These are phyloP conservation scores for Aphis craccivora DNA, from an alignment of 1,140 invertebrate species.

Conservation along the genomic window DNA sequence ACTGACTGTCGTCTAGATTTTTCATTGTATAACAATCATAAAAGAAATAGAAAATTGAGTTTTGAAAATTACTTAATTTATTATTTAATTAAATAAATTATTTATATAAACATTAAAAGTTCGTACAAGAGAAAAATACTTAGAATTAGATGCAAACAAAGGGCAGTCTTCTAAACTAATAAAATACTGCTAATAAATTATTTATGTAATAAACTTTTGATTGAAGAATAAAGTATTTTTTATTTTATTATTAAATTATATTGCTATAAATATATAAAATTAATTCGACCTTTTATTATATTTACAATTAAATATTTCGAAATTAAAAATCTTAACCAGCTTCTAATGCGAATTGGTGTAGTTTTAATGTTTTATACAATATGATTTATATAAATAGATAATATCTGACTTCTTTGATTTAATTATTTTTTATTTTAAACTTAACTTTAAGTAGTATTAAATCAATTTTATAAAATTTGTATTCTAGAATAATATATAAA, in stretches of 20 bases:
- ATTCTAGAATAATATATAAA: not conserved
- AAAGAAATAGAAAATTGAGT: not conserved
- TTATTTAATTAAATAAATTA: not conserved
- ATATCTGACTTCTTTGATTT: not conserved
- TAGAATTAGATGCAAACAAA: not conserved
- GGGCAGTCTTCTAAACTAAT: not conserved
- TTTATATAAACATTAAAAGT: slow-evolving; percentile 4
- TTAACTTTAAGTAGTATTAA: no score
- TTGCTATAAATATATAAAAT: not conserved
- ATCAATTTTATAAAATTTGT: not conserved
- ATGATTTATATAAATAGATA: not conserved
- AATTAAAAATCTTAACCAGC: not conserved
- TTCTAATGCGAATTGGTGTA: not conserved
- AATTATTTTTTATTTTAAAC: no score
- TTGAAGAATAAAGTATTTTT: not conserved
- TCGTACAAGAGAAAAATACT: not conserved
- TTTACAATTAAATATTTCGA: not conserved
- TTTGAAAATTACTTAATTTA: not conserved
- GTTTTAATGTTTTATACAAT: not conserved
- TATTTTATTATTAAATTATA: not conserved
- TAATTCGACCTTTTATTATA: not conserved
- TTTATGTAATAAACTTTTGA: not conserved
- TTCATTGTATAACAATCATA: not conserved
- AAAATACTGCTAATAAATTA: not conserved
- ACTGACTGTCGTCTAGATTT: not conserved